These are phyloP conservation scores for Notolabrus celidotus DNA, from an alignment of 2,797 vertebrate genomes.

Conservation along the genomic window DNA sequence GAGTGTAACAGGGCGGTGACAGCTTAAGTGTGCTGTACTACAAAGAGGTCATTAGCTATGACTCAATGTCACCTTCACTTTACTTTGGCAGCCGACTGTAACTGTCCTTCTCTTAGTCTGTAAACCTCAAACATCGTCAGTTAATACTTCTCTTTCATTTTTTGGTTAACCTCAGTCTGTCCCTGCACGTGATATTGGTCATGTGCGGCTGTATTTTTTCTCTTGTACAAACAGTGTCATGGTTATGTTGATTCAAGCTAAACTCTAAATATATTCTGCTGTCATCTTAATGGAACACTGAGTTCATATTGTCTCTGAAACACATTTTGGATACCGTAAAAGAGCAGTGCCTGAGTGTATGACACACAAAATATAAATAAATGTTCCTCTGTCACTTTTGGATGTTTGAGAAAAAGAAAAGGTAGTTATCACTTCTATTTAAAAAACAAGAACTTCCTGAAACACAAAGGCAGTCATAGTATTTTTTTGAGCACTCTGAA, in stretches of 20 bases:
- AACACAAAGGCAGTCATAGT: background rate
- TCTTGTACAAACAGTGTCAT: background rate
- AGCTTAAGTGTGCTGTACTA: slow-evolving; percentile 7
- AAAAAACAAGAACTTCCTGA: background rate
- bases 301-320: background rate
- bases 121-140: background rate
- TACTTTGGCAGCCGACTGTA: slow-evolving; percentile 44
- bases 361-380: background rate
- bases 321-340: background rate
- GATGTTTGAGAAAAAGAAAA: background rate
- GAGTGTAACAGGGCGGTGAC: slow-evolving; percentile 5
- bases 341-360: background rate
- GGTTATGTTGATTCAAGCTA: background rate
- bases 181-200: background rate
- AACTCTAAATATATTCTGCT: background rate
- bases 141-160: slow-evolving; percentile 12
- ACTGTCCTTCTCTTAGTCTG: slow-evolving; percentile 18
- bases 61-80: slow-evolving; percentile 86
- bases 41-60: slow-evolving; percentile 66
- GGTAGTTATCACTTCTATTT: background rate
- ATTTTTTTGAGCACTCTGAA: background rate
- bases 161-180: background rate
- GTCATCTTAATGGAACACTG: background rate
- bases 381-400: background rate
- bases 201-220: background rate